Conservation (phyloP, 2,888 invertebrate genomes). For the Thereva nobilitata region DNA sequence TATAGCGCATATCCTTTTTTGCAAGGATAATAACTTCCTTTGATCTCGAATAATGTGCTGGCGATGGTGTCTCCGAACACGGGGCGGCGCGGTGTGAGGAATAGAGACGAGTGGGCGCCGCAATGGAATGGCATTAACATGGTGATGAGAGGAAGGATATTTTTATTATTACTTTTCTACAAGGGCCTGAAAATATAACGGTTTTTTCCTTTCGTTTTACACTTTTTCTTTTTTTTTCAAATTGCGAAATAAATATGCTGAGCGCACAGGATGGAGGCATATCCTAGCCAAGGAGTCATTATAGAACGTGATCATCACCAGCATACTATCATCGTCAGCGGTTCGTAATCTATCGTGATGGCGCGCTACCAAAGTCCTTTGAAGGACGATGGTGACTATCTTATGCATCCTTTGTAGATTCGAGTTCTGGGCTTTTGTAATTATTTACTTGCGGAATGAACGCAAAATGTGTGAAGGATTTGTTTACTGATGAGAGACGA, state of each 20-base stretch:
- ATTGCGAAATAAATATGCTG: constrained; percentile 35
- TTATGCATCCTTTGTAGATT: constrained; percentile 15
- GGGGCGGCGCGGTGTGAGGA: constrained; percentile 7
- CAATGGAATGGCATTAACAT: not conserved
- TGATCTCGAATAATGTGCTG: constrained; percentile 33
- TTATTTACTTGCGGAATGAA: constrained; percentile 35
- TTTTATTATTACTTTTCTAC: constrained; percentile 6
- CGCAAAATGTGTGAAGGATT: constrained; percentile 32
- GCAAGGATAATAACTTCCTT: constrained; percentile 38
- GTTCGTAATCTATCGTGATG: not conserved
- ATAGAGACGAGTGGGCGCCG: constrained; percentile 2
- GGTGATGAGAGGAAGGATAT: constrained; percentile 2
- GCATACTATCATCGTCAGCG: constrained; percentile 7
- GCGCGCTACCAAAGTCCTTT: constrained; percentile 3
- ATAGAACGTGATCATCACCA: constrained; percentile 15
- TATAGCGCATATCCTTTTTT: constrained; percentile 37
- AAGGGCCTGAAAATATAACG: constrained; percentile 10
- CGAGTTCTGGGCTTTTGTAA: constrained; percentile 27
- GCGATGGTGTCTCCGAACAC: not conserved
- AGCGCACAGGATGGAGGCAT: constrained; percentile 17
- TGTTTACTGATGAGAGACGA: constrained; percentile 29
- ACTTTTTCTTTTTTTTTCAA: constrained; percentile 10
- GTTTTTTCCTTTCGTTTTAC: constrained; percentile 6
- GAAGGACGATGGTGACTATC: not conserved
- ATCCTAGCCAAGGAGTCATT: constrained; percentile 16